Evolutionary conservation across 2,797 vertebrate genomes (phyloP).

Genomic region (Syngnathus acus): DNA sequence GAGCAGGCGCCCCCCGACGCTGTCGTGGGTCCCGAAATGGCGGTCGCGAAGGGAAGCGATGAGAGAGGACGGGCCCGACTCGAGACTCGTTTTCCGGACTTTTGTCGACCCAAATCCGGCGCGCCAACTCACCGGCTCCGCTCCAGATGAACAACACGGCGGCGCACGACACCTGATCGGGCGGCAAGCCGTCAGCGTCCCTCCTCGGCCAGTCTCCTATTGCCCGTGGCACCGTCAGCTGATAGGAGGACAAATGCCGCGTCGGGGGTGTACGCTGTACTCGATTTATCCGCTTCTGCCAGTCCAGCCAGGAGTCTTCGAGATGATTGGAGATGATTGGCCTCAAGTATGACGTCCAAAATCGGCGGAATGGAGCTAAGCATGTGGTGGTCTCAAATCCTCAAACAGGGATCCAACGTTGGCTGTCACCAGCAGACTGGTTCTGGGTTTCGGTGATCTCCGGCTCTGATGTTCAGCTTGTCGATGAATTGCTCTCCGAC

Average conservation of each 20-base stretch:
- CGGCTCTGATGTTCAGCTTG: slow-evolving; percentile 3
- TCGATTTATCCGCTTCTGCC: too few species aligned
- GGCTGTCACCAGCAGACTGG: too few species aligned
- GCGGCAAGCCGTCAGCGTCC: slow-evolving; percentile 49
- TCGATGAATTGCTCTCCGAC: not conserved
- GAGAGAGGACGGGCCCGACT: slow-evolving; percentile 8
- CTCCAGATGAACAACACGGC: slow-evolving; percentile 71
- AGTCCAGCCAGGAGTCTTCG: too few species aligned
- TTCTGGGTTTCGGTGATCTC: too few species aligned
- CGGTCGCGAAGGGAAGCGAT: slow-evolving; percentile 16
- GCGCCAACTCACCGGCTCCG: slow-evolving; percentile 77
- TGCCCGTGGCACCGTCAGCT: slow-evolving; percentile 79
- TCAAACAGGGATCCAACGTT: too few species aligned
- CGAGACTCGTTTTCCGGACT: slow-evolving; percentile 24
- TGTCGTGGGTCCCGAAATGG: not conserved
- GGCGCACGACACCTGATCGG: slow-evolving; percentile 70
- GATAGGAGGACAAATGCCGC: slow-evolving; percentile 76
- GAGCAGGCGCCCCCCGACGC: too few species aligned
- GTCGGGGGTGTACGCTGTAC: too few species aligned
- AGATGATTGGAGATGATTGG: too few species aligned
- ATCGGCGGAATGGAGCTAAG: too few species aligned
- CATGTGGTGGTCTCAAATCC: too few species aligned
- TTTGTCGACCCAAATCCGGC: not conserved
- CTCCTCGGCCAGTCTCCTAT: slow-evolving; percentile 70
- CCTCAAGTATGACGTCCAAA: too few species aligned